Evolutionary conservation across 1,140 invertebrate species (phyloP).

Genomic region (Triops longicaudatus): DNA sequence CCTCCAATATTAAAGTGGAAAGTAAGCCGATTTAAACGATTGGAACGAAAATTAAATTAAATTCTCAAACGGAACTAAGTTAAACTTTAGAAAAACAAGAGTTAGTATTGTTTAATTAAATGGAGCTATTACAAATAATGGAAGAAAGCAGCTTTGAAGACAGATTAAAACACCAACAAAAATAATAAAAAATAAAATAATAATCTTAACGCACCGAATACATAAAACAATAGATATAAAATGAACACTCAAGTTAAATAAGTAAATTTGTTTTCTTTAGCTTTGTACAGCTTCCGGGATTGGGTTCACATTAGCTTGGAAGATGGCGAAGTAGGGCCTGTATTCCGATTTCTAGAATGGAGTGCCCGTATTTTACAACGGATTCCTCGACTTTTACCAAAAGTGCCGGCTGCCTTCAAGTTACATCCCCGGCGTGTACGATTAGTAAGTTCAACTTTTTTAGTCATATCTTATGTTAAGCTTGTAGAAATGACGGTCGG

Average conservation of each 20-base stretch:
- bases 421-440: conserved; percentile 1
- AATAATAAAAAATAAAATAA: too few relatives aligned
- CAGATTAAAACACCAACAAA: too few relatives aligned
- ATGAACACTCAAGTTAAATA: too few relatives aligned
- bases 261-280: conserved; percentile 8
- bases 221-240: background rate
- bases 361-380: background rate
- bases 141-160: too few relatives aligned
- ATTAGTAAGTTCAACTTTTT: conserved; percentile 17
- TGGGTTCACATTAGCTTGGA: conserved; percentile 10
- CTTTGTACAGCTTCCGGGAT: conserved; percentile 14
- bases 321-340: conserved; percentile 1
- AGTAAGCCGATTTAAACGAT: too few relatives aligned
- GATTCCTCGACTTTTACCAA: background rate
- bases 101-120: too few relatives aligned
- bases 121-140: too few relatives aligned
- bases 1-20: too few relatives aligned
- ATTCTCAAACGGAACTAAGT: too few relatives aligned
- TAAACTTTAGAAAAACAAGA: too few relatives aligned
- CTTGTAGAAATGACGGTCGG: background rate
- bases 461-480: background rate
- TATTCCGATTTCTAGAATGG: background rate
- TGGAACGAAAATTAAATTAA: too few relatives aligned
- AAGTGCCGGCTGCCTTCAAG: background rate
- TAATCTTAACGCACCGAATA: too few relatives aligned